These are phyloP conservation scores for Hyla sarda DNA, from an alignment of 2,113 vertebrate species.

Conservation along the genomic window DNA sequence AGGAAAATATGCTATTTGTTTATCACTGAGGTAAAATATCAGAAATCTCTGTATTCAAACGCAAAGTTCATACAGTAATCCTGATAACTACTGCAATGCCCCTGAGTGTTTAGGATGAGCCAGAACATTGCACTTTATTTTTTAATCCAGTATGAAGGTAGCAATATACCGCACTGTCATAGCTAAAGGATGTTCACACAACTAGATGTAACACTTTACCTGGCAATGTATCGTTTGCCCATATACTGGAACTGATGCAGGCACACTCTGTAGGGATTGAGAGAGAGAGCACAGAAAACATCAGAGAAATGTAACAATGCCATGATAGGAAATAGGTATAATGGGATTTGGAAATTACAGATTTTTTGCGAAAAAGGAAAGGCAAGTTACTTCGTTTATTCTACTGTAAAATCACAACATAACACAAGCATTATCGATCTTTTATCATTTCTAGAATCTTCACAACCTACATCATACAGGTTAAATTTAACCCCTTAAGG, in stretches of 20 bases:
- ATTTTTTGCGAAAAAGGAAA: background rate
- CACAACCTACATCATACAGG: no score
- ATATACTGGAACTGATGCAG: conserved; percentile 98
- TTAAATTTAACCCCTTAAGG: no score
- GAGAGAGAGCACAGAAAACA: background rate
- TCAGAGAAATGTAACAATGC: background rate
- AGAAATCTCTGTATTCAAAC: background rate
- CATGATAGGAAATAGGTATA: background rate
- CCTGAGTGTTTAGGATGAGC: background rate
- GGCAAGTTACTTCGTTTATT: no score
- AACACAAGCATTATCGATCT: no score
- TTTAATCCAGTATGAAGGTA: background rate
- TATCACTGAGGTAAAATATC: background rate
- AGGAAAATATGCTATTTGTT: background rate
- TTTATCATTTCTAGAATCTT: no score
- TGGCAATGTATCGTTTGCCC: conserved; percentile 97
- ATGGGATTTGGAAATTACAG: background rate
- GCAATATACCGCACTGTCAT: background rate
- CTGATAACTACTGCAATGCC: background rate
- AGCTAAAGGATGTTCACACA: background rate
- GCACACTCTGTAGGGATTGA: conserved; percentile 82
- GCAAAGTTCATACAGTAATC: background rate
- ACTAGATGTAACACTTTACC: conserved; percentile 80
- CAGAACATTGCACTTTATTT: background rate
- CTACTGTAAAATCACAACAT: no score